Conservation (phyloP, 2,797 vertebrate species). For the Miichthys miiuy region DNA sequence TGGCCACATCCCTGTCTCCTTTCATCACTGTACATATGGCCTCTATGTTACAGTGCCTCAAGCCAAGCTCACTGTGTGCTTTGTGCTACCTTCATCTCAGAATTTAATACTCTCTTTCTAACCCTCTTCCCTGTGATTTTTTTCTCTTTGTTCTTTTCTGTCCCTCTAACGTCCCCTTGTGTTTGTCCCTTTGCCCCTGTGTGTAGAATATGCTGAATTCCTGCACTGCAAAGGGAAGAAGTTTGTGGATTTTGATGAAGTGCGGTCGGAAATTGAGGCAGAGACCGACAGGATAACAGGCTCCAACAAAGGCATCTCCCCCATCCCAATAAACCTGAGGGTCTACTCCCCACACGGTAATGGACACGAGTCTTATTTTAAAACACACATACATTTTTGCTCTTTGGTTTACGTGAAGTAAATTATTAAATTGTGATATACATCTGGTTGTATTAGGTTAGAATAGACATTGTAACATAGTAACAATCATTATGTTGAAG, state of each 20-base stretch:
- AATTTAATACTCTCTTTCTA: constrained; percentile 52
- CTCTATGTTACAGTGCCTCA: constrained; percentile 44
- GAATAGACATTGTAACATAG: neutral
- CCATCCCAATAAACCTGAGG: constrained; percentile 94
- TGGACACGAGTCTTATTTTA: neutral
- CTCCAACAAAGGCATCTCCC: constrained; percentile 96
- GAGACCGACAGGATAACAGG: constrained; percentile 96
- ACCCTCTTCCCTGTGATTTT: constrained; percentile 12
- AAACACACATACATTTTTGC: constrained; percentile 11
- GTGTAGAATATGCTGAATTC: constrained; percentile 95
- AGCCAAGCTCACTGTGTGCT: constrained; percentile 45
- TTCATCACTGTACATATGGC: constrained; percentile 53
- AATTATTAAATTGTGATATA: neutral
- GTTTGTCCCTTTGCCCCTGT: neutral
- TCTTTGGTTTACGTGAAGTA: neutral
- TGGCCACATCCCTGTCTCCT: constrained; percentile 33
- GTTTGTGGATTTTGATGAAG: constrained; percentile 98
- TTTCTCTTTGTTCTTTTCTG: constrained; percentile 4
- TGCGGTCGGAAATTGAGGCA: constrained; percentile 93
- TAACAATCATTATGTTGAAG: neutral
- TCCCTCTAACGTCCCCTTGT: neutral
- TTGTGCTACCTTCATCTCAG: constrained; percentile 52
- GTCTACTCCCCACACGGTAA: constrained; percentile 95
- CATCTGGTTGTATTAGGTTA: neutral
- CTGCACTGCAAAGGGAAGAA: constrained; percentile 97